These are phyloP conservation scores for Steinernema feltiae DNA, from an alignment of 1,140 invertebrate species.

Conservation along the genomic window DNA sequence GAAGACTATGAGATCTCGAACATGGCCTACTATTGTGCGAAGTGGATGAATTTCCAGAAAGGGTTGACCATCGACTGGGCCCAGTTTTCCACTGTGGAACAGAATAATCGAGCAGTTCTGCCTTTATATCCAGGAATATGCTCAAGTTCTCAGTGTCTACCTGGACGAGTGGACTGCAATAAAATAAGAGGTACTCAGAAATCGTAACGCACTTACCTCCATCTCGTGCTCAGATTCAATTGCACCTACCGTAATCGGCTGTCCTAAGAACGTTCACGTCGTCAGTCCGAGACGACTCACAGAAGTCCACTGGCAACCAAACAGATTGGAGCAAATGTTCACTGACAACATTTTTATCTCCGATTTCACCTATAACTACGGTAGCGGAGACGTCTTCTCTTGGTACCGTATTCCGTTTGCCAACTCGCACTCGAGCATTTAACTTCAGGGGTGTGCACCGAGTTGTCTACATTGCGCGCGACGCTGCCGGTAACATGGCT, in stretches of 20 bases:
- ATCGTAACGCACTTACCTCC: too few species aligned
- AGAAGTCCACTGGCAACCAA: background rate
- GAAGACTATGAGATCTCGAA: background rate
- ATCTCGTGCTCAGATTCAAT: background rate
- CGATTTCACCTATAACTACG: background rate
- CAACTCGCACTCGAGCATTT: background rate
- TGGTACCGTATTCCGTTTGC: background rate
- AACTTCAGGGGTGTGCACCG: background rate
- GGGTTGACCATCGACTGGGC: background rate
- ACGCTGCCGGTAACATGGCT: background rate
- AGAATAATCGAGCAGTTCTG: background rate
- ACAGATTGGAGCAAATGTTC: background rate
- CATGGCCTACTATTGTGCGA: background rate
- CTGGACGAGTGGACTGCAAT: background rate
- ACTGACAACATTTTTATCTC: background rate
- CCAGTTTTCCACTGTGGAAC: background rate
- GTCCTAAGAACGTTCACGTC: background rate
- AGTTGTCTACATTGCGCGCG: background rate
- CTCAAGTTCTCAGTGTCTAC: background rate
- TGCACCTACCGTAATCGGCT: background rate
- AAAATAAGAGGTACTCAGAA: background rate
- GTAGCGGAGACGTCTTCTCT: background rate
- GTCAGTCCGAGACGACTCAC: background rate
- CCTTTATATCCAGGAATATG: background rate
- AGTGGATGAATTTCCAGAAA: slow-evolving; percentile 10